Evolutionary conservation across 2,888 invertebrate species (phyloP).

Genomic region (Hypena proboscidalis): DNA sequence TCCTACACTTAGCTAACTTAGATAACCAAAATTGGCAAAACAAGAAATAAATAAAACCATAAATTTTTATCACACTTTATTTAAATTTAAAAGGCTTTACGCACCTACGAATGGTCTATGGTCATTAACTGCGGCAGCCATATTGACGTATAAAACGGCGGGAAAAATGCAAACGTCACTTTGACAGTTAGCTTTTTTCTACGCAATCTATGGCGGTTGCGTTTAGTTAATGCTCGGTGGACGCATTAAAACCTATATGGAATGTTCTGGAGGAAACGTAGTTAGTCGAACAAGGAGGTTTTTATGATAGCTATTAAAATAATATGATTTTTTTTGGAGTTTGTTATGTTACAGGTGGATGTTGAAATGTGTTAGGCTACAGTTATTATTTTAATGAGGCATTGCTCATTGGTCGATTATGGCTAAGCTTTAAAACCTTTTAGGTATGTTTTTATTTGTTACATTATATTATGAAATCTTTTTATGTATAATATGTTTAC

Average conservation of each 20-base stretch:
- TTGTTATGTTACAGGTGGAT: slow-evolving; percentile 28
- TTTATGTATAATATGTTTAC: no score
- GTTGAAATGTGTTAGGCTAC: not conserved
- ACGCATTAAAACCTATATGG: slow-evolving; percentile 36
- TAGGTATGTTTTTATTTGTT: no score
- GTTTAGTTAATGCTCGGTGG: slow-evolving; percentile 35
- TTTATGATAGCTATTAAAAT: slow-evolving; percentile 30
- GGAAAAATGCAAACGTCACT: slow-evolving; percentile 44
- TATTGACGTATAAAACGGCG: slow-evolving; percentile 42
- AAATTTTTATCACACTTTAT: slow-evolving; percentile 33
- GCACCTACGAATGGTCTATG: slow-evolving; percentile 21
- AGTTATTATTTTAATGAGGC: not conserved
- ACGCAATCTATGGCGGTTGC: slow-evolving; percentile 25
- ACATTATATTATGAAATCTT: no score
- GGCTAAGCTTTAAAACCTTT: no score
- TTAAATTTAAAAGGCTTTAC: slow-evolving; percentile 16
- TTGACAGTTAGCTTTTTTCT: slow-evolving; percentile 44
- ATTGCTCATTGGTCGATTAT: no score
- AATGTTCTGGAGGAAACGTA: slow-evolving; percentile 16
- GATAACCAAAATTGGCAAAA: slow-evolving; percentile 8
- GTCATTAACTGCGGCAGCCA: slow-evolving; percentile 16
- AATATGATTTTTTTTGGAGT: slow-evolving; percentile 25
- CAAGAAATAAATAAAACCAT: slow-evolving; percentile 14
- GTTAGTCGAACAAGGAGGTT: slow-evolving; percentile 25
- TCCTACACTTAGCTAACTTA: slow-evolving; percentile 5